Evolutionary conservation across 2,888 invertebrate species (phyloP).

Genomic region (Pecten maximus): DNA sequence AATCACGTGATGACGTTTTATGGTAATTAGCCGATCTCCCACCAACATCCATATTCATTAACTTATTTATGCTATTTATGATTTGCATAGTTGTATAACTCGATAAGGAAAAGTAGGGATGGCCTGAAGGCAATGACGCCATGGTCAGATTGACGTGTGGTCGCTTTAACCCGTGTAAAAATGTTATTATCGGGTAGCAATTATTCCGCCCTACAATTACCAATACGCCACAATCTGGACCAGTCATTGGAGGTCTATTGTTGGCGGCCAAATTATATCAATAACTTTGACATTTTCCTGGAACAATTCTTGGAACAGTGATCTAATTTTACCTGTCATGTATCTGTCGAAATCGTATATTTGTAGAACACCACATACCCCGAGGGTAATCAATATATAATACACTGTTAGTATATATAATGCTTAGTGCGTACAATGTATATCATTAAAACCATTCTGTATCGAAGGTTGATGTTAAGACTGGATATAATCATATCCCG

Average conservation of each 20-base stretch:
- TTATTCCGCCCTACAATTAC: not conserved
- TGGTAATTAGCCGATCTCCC: not conserved
- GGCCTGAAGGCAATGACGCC: not conserved
- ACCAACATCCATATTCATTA: constrained; percentile 27
- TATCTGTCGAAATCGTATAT: not conserved
- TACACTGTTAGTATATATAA: too few species aligned
- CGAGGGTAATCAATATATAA: not conserved
- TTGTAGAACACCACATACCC: not conserved
- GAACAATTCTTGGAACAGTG: not conserved
- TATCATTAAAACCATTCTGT: too few species aligned
- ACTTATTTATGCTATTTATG: not conserved
- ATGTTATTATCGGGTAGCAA: not conserved
- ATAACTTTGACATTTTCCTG: constrained; percentile 6
- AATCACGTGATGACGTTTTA: not conserved
- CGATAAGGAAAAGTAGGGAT: not conserved
- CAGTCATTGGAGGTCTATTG: not conserved
- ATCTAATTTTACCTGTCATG: not conserved
- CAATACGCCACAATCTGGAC: constrained; percentile 14
- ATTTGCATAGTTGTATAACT: not conserved
- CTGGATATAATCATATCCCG: too few species aligned
- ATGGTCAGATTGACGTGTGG: not conserved
- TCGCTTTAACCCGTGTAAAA: not conserved
- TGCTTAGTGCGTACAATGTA: too few species aligned
- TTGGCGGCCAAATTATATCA: constrained; percentile 4
- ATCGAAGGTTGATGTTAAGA: too few species aligned